phyloP scores from a whole-genome alignment of 1,140 invertebrate species.

The Aricia agestis region DNA sequence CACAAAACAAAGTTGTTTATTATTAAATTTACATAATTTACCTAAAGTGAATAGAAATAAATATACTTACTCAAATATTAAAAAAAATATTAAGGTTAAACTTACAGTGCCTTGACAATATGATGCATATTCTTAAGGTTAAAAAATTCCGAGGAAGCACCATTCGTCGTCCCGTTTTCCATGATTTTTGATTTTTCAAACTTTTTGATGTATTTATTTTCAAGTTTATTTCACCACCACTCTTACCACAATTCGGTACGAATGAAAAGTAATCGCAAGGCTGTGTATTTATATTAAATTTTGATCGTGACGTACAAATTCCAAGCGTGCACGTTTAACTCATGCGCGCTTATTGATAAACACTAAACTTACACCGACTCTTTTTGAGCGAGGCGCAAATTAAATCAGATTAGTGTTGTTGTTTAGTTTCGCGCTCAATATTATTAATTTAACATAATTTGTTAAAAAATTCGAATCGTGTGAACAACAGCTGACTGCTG shows the following conservation, averaged over 20 bases:
- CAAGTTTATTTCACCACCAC: background rate
- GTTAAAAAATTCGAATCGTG: no score
- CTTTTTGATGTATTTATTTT: conserved; percentile 20
- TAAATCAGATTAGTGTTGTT: background rate
- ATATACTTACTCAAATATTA: background rate
- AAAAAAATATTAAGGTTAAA: conserved; percentile 23
- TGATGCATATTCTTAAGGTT: conserved; percentile 59
- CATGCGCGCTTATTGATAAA: background rate
- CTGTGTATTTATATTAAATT: conserved; percentile 6
- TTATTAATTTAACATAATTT: background rate
- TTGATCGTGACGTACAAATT: background rate
- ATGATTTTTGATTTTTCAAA: conserved; percentile 38
- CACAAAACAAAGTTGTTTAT: conserved; percentile 7
- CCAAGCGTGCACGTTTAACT: background rate
- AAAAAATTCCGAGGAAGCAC: conserved; percentile 42
- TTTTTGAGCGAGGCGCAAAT: background rate
- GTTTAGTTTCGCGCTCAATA: background rate
- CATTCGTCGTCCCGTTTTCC: conserved; percentile 43
- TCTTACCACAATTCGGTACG: background rate
- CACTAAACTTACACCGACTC: background rate
- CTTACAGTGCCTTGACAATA: conserved; percentile 51
- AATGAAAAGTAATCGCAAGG: background rate
- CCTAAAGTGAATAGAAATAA: background rate
- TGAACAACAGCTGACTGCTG: no score
- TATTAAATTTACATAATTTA: background rate